These are phyloP conservation scores for Marmota monax DNA, from an alignment of 2,113 vertebrate genomes.

Conservation along the genomic window DNA sequence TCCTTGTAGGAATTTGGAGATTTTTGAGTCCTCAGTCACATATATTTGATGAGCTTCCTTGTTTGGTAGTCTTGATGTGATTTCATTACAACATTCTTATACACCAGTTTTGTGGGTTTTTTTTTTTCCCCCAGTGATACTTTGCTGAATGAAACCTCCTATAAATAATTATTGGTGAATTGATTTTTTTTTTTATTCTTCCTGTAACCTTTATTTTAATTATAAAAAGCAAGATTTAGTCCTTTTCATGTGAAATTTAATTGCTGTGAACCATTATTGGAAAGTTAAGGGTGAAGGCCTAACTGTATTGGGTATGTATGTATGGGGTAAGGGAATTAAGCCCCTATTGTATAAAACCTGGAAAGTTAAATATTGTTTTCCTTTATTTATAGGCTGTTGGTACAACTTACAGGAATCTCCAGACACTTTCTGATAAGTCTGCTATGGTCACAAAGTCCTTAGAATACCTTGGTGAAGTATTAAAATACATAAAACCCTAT, in stretches of 20 bases:
- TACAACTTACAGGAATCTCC: conserved; percentile 90
- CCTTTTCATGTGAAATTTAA: conserved; percentile 54
- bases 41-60: neutral
- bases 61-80: neutral
- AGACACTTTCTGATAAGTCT: conserved; percentile 93
- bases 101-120: neutral
- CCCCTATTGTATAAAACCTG: conserved; percentile 58
- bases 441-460: conserved; percentile 93
- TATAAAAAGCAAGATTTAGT: conserved; percentile 47
- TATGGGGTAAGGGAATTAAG: neutral
- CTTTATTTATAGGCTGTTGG: conserved; percentile 92
- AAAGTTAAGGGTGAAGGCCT: conserved; percentile 30
- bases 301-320: neutral
- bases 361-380: conserved; percentile 69
- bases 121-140: conserved; percentile 19
- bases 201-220: conserved; percentile 62
- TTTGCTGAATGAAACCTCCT: conserved; percentile 23
- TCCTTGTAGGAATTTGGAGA: neutral
- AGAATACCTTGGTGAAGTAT: conserved; percentile 95
- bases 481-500: conserved; percentile 97
- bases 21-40: conserved; percentile 15
- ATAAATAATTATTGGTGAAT: conserved; percentile 43
- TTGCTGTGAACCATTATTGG: conserved; percentile 25
- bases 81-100: neutral
- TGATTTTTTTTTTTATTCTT: conserved; percentile 37